Percentiles rank a stretch among this genome's conserved stretches.
Evolutionary conservation across 2,113 vertebrate species (phyloP).

Genomic region (Verasper variegatus): DNA sequence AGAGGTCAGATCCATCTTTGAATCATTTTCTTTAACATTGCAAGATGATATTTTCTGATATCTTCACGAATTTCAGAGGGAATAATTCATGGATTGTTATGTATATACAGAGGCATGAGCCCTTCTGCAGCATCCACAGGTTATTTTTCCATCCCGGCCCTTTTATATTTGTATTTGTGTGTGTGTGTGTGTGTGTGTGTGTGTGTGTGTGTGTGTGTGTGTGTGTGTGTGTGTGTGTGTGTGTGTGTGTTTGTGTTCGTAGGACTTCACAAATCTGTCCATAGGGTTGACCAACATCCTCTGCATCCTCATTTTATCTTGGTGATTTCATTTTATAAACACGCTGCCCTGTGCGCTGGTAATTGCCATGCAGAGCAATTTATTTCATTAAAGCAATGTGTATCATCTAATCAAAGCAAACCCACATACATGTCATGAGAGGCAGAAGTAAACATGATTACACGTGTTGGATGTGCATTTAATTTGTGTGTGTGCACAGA

Average conservation of each 20-base stretch:
- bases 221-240: too few species aligned
- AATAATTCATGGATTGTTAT: not conserved
- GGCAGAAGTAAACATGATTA: conserved; percentile 35
- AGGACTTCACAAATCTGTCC: not conserved
- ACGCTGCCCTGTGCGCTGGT: not conserved
- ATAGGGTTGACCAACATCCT: not conserved
- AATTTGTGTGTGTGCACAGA: conserved; percentile 12
- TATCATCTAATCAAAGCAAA: conserved; percentile 50
- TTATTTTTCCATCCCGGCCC: too few species aligned
- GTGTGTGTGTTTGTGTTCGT: not conserved
- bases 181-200: too few species aligned
- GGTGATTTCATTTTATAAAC: conserved; percentile 17
- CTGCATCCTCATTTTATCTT: not conserved
- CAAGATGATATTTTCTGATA: too few species aligned
- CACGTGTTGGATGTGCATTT: conserved; percentile 27
- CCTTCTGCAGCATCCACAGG: not conserved
- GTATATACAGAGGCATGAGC: not conserved
- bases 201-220: too few species aligned
- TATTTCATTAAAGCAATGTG: conserved; percentile 43
- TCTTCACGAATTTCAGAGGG: too few species aligned
- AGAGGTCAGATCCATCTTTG: too few species aligned
- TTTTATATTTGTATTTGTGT: too few species aligned
- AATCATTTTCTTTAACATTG: too few species aligned
- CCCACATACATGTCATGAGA: conserved; percentile 17
- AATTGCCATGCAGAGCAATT: conserved; percentile 36